A percentile compares a stretch with the other conserved stretches of the same genome.
Evolutionary conservation across 2,797 vertebrate genomes (phyloP).

Genomic region (Buphagus erythrorhynchus): DNA sequence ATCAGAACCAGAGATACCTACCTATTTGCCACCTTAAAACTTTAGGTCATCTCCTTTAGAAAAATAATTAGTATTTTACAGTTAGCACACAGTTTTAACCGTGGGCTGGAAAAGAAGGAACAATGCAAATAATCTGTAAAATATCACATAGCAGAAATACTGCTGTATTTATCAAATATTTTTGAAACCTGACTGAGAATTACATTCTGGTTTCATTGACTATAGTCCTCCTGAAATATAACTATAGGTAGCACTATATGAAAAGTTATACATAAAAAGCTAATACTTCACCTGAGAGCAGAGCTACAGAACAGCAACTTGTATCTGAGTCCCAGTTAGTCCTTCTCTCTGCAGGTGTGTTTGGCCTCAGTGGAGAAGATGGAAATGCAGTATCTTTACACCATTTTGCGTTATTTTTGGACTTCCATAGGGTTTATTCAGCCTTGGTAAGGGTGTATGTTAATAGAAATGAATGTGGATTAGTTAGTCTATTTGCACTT

Average conservation of each 20-base stretch:
- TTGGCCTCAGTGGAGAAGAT: neutral
- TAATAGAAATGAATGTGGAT: neutral
- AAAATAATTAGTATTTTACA: neutral
- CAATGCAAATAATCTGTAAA: neutral
- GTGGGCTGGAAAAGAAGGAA: neutral
- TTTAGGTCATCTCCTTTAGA: neutral
- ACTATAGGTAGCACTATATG: neutral
- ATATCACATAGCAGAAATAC: neutral
- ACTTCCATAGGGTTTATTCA: neutral
- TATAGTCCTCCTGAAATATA: neutral
- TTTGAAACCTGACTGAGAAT: neutral
- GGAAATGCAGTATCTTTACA: neutral
- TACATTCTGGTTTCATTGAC: neutral
- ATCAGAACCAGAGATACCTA: neutral
- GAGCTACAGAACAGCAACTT: neutral
- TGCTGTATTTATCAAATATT: neutral
- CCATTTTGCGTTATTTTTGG: neutral
- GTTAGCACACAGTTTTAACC: neutral
- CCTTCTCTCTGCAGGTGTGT: neutral
- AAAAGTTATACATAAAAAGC: neutral
- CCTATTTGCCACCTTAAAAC: neutral
- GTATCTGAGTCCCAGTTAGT: neutral
- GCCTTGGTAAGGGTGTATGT: neutral
- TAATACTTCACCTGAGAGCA: neutral
- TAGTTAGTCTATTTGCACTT: neutral